These are phyloP conservation scores for Diplodus sargus DNA, from an alignment of 2,797 vertebrate genomes.

Conservation along the genomic window DNA sequence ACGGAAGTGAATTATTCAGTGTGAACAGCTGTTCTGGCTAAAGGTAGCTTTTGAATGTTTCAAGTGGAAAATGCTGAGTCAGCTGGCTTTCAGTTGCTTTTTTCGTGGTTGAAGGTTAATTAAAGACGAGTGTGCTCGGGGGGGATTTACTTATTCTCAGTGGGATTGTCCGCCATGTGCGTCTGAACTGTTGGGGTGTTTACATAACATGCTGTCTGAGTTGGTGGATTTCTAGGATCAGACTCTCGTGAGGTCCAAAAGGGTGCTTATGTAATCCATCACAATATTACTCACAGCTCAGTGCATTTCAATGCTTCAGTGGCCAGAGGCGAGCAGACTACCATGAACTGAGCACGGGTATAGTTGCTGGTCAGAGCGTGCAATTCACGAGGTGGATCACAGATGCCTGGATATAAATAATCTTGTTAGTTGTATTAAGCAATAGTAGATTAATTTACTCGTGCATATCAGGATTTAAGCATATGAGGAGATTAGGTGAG, in stretches of 20 bases:
- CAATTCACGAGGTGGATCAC: conserved; percentile 7
- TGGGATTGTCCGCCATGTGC: background rate
- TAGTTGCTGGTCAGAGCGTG: conserved; percentile 6
- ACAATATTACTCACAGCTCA: conserved; percentile 65
- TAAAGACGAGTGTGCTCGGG: background rate
- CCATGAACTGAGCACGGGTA: background rate
- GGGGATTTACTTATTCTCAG: background rate
- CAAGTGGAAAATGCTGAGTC: conserved; percentile 38
- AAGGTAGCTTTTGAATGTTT: conserved; percentile 52
- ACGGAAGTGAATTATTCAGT: conserved; percentile 24
- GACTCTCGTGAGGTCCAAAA: conserved; percentile 47
- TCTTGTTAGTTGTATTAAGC: background rate
- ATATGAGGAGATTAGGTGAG: background rate
- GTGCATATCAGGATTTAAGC: background rate
- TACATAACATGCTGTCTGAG: conserved; percentile 53
- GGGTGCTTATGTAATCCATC: conserved; percentile 68
- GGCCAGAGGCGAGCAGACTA: conserved; percentile 15
- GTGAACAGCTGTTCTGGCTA: conserved; percentile 13
- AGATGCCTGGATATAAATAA: background rate
- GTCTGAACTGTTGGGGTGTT: conserved; percentile 30
- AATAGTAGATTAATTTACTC: background rate
- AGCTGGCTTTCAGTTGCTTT: conserved; percentile 12
- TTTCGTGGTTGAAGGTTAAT: conserved; percentile 17
- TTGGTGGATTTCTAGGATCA: conserved; percentile 54
- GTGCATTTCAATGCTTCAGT: conserved; percentile 44